Base-by-base conservation (phyloP, 1,140 invertebrate species). In the Bilobella aurantiaca region DNA sequence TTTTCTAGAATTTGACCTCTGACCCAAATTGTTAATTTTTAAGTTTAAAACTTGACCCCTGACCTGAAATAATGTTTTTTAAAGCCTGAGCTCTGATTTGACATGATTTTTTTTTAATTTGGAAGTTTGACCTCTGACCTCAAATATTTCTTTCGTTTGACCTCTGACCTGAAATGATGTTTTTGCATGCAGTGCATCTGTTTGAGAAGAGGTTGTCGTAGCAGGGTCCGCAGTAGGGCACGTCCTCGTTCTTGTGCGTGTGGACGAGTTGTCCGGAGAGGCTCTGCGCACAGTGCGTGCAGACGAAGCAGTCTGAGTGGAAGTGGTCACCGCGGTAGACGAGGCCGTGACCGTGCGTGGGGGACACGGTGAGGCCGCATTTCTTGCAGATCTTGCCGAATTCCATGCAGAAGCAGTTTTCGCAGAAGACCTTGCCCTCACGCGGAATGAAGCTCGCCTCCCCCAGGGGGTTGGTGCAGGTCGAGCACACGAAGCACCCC, bases 11-110 rank as follows among this genome's bases (percentile, higher is more conserved):
- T n/a, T n/a, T n/a, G n/a, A n/a, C n/a, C n/a, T n/a, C n/a, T n/a
- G n/a, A n/a, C n/a, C n/a, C n/a, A n/a, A n/a, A n/a, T n/a, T n/a
- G n/a, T n/a, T n/a, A n/a, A n/a, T n/a, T n/a, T n/a, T n/a, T n/a
- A n/a, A n/a, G n/a, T n/a, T n/a, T n/a, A n/a, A n/a, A n/a, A n/a
- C n/a, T n/a, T n/a, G n/a, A n/a, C n/a, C n/a, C n/a, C n/a, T n/a
- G n/a, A 67, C 65, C 65, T 8, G 65, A 67, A 37, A 67, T 67
- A 21, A 67, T 58, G 12, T n/a, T n/a, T n/a, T n/a, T n/a, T n/a
- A n/a, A n/a, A n/a, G n/a, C n/a, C n/a, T n/a, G n/a, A n/a, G n/a
- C n/a, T n/a, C n/a, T n/a, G n/a, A n/a, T n/a, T n/a, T n/a, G n/a
- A n/a, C n/a, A n/a, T n/a, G n/a, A n/a, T n/a, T n/a, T n/a, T n/a